phyloP scores from a whole-genome alignment of 2,888 invertebrate species.

The Tetropium fuscum region DNA sequence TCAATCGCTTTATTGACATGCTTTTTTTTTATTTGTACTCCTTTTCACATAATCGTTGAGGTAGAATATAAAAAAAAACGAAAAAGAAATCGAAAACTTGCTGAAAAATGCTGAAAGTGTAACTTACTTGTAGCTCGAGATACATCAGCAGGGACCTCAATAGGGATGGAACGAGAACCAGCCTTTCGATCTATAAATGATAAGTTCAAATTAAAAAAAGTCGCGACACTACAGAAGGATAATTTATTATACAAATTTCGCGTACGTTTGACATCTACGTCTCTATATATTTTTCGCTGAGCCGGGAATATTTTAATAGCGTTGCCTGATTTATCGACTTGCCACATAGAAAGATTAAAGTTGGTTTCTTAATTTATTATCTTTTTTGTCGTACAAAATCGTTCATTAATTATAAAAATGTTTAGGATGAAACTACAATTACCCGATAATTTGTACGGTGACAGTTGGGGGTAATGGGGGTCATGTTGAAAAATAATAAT shows the following conservation, averaged over 20 bases:
- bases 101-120: too few species aligned
- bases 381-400: neutral
- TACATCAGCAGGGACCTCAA: slow-evolving; percentile 84
- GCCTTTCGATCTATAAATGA: slow-evolving; percentile 75
- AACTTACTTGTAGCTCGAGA: slow-evolving; percentile 70
- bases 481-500: too few species aligned
- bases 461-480: too few species aligned
- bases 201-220: slow-evolving; percentile 19
- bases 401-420: slow-evolving; percentile 10
- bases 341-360: neutral
- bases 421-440: neutral
- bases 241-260: slow-evolving; percentile 25
- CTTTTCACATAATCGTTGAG: too few species aligned
- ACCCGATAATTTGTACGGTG: too few species aligned
- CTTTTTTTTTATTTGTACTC: too few species aligned
- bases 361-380: slow-evolving; percentile 12
- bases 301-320: slow-evolving; percentile 7
- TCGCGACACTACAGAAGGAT: slow-evolving; percentile 4
- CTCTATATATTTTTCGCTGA: slow-evolving; percentile 11
- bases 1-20: too few species aligned
- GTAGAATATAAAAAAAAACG: too few species aligned
- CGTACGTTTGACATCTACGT: slow-evolving; percentile 15
- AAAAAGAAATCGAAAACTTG: too few species aligned
- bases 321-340: neutral
- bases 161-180: slow-evolving; percentile 87